Conservation (phyloP, 2,888 invertebrate genomes). For the Poecilus cupreus region DNA sequence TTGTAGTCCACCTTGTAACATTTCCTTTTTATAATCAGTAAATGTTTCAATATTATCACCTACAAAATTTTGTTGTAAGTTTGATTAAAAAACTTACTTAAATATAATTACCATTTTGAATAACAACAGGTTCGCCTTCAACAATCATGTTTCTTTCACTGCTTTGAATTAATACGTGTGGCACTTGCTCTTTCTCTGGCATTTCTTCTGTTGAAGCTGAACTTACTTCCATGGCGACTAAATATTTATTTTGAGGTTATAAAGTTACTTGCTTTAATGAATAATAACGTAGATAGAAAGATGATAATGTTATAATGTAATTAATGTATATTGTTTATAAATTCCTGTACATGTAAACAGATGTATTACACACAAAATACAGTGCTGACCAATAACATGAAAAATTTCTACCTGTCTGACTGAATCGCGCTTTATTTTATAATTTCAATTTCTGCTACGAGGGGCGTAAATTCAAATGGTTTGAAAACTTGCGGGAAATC, state of each 20-base stretch:
- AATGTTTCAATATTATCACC: background rate
- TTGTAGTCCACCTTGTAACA: conserved; percentile 28
- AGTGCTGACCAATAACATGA: background rate
- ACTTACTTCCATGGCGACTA: conserved; percentile 55
- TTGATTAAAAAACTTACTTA: background rate
- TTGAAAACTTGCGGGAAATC: conserved; percentile 52
- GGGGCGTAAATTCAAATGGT: conserved; percentile 27
- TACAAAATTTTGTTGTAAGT: background rate
- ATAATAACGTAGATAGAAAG: background rate
- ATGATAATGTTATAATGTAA: background rate
- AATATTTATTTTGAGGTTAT: conserved; percentile 44
- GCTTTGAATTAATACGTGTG: conserved; percentile 33
- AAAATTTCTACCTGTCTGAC: conserved; percentile 28
- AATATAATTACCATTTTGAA: conserved; percentile 27
- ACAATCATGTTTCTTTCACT: conserved; percentile 45
- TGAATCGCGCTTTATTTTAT: conserved; percentile 52
- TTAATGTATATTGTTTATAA: background rate
- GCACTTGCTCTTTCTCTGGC: conserved; percentile 19
- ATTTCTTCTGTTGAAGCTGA: too few species aligned
- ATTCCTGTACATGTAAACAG: conserved; percentile 5
- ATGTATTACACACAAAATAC: background rate
- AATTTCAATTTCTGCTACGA: background rate
- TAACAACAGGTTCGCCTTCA: conserved; percentile 7
- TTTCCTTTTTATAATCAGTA: conserved; percentile 46
- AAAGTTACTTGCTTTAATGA: background rate